Conservation (phyloP, 2,888 invertebrate species). For the Dusona sp. region DNA sequence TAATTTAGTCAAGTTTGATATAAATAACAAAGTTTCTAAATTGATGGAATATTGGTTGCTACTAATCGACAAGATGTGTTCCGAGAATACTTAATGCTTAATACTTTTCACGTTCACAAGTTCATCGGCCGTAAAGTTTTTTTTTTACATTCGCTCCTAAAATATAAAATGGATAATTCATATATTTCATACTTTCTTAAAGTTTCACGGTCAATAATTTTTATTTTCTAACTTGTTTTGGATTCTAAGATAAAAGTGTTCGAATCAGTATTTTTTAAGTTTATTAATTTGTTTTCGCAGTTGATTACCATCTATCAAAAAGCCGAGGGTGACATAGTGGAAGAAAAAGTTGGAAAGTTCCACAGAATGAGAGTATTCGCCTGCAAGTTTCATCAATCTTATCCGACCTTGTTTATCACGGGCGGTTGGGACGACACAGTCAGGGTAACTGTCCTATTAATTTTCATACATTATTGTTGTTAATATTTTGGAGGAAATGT, state of each 20-base stretch:
- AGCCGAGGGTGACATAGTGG: slow-evolving; percentile 70
- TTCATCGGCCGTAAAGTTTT: neutral
- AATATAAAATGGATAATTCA: neutral
- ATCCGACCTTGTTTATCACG: slow-evolving; percentile 85
- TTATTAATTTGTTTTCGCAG: slow-evolving; percentile 55
- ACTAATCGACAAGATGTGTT: neutral
- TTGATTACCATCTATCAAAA: slow-evolving; percentile 73
- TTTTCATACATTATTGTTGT: neutral
- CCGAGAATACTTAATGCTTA: too few relatives aligned
- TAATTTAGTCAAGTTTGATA: too few relatives aligned
- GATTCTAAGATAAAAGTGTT: neutral
- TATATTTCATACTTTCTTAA: neutral
- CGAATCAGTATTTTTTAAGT: neutral
- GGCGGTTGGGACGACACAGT: slow-evolving; percentile 87
- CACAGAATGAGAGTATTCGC: slow-evolving; percentile 83
- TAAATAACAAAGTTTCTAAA: neutral
- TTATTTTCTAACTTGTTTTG: neutral
- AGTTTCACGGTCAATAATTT: neutral
- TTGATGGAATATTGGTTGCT: neutral
- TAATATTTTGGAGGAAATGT: slow-evolving; percentile 19
- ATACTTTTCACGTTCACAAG: neutral
- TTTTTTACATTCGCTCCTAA: neutral
- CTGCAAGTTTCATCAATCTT: slow-evolving; percentile 85
- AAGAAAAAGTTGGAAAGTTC: slow-evolving; percentile 74
- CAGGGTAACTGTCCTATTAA: slow-evolving; percentile 83